Conservation (phyloP, 92 coral and sea anemone species). For the Epizoanthus ramosus region DNA sequence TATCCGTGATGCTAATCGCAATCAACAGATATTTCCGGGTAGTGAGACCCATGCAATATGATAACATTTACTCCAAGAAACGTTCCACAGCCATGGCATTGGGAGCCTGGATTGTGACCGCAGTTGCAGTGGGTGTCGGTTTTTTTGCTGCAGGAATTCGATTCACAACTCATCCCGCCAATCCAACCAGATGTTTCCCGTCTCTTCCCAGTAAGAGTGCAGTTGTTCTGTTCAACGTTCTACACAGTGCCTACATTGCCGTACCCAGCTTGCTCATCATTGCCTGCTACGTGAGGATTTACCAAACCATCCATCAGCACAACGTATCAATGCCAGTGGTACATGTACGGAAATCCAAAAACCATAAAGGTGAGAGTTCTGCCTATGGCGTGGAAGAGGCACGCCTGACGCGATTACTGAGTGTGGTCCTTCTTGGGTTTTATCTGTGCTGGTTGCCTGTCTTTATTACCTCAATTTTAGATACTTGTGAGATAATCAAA, state of each 20-base stretch:
- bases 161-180: not conserved
- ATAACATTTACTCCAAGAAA: slow-evolving; percentile 1
- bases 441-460: not conserved
- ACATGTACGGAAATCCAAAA: too few relatives aligned
- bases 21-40: slow-evolving; percentile 2
- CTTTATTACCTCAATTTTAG: not conserved
- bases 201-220: not conserved
- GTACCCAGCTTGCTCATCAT: not conserved
- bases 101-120: not conserved
- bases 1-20: not conserved
- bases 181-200: not conserved
- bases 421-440: not conserved
- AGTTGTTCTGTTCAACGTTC: not conserved
- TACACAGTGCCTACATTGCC: not conserved
- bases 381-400: slow-evolving; percentile 23
- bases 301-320: slow-evolving; percentile 29
- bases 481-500: not conserved
- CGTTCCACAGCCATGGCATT: not conserved
- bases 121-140: not conserved
- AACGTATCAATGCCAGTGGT: not conserved
- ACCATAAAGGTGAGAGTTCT: not conserved
- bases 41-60: not conserved
- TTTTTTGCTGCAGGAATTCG: not conserved
- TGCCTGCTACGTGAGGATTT: slow-evolving; percentile 10
- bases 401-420: not conserved